These are phyloP conservation scores for Brachypodius melanocephalos DNA, from an alignment of 2,113 vertebrate genomes.

Conservation along the genomic window DNA sequence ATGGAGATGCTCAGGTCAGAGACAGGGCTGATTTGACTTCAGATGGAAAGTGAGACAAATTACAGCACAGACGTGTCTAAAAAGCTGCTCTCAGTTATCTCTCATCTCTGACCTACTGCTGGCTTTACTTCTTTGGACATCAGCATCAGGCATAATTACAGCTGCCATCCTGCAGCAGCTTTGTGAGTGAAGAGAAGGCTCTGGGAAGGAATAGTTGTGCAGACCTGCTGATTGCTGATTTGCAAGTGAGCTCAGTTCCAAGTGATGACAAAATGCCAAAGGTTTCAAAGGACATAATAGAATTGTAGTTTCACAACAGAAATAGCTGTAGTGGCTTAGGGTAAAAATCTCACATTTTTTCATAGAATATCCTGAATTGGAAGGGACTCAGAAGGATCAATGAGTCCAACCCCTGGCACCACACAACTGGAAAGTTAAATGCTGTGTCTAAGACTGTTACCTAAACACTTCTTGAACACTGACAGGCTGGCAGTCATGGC, in stretches of 20 bases:
- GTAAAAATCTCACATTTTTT: not conserved
- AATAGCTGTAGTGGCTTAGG: not conserved
- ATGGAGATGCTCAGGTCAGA: not conserved
- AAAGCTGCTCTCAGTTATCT: not conserved
- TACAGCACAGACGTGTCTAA: not conserved
- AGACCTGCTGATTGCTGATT: not conserved
- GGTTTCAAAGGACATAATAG: not conserved
- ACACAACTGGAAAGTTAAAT: not conserved
- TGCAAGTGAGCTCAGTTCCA: not conserved
- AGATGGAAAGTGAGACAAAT: conserved; percentile 6
- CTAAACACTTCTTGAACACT: not conserved
- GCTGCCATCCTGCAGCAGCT: not conserved
- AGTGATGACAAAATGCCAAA: not conserved
- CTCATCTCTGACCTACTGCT: not conserved
- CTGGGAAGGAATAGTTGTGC: not conserved
- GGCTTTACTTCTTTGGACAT: not conserved
- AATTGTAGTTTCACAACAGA: not conserved
- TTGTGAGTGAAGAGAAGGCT: not conserved
- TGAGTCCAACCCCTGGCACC: not conserved
- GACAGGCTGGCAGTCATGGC: not conserved
- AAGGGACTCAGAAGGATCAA: not conserved
- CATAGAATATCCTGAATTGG: not conserved
- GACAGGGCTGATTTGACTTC: not conserved
- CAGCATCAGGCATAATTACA: not conserved
- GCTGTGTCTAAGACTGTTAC: not conserved